Percentiles rank a stretch among this genome's conserved stretches.
phyloP scores from a whole-genome alignment of 1,140 invertebrate genomes.

The Drosophila kanapiae region DNA sequence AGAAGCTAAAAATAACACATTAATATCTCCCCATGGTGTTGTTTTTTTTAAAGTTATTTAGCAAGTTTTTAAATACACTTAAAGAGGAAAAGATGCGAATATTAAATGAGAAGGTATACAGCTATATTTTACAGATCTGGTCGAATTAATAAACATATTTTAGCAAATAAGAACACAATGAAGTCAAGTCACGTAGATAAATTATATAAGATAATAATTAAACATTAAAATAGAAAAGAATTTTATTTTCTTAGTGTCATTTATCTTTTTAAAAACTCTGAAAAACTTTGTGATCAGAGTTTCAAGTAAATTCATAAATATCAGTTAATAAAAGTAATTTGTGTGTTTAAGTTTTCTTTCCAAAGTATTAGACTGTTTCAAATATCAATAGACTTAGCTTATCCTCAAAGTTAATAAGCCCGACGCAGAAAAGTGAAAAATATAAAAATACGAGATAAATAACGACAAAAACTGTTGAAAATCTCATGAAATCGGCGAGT shows the following conservation, averaged over 20 bases:
- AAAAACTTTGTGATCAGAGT: neutral
- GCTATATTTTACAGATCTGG: neutral
- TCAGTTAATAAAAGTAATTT: too few relatives aligned
- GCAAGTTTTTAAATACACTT: too few relatives aligned
- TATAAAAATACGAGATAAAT: slow-evolving; percentile 45
- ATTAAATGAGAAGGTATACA: neutral
- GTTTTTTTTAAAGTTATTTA: too few relatives aligned
- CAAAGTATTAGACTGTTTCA: too few relatives aligned
- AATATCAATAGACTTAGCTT: too few relatives aligned
- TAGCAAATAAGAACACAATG: neutral
- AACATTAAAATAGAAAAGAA: too few relatives aligned
- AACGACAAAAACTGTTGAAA: slow-evolving; percentile 60
- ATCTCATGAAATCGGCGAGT: slow-evolving; percentile 71
- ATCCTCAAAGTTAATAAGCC: slow-evolving; percentile 11
- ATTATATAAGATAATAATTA: neutral
- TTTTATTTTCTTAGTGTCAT: too few relatives aligned
- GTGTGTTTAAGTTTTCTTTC: too few relatives aligned
- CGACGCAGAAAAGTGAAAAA: neutral
- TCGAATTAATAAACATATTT: neutral
- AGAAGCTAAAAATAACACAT: neutral
- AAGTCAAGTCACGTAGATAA: neutral
- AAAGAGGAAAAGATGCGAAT: neutral
- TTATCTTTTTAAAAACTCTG: neutral
- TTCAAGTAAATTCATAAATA: too few relatives aligned
- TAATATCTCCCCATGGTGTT: neutral